These are phyloP conservation scores for Hyla sarda DNA, from an alignment of 2,113 vertebrate genomes.

Conservation along the genomic window DNA sequence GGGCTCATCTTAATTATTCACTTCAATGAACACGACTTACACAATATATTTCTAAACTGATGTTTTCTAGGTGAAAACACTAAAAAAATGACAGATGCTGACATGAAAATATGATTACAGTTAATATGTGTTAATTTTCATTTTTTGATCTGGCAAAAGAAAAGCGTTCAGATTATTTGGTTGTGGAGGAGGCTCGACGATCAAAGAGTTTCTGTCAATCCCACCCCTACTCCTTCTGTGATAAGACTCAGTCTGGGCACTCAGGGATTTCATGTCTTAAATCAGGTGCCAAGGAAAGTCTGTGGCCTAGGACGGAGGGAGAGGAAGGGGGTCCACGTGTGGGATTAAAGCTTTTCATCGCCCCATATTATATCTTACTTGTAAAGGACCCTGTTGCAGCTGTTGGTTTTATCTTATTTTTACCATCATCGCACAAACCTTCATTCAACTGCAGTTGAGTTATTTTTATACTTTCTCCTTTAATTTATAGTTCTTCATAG, in stretches of 20 bases:
- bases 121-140: neutral
- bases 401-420: slow-evolving; percentile 16
- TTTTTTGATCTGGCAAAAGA: slow-evolving; percentile 19
- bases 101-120: neutral
- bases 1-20: neutral
- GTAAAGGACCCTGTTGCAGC: slow-evolving; percentile 12
- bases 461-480: neutral
- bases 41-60: neutral
- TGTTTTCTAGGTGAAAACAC: neutral
- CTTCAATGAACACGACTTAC: neutral
- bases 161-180: slow-evolving; percentile 25
- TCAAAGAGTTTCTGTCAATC: slow-evolving; percentile 9
- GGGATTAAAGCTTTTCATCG: slow-evolving; percentile 56
- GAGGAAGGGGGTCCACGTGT: neutral
- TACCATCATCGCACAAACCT: slow-evolving; percentile 11
- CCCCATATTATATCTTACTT: neutral
- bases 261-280: slow-evolving; percentile 28
- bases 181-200: slow-evolving; percentile 21
- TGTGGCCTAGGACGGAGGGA: slow-evolving; percentile 9
- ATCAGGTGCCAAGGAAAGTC: slow-evolving; percentile 47
- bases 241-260: slow-evolving; percentile 41
- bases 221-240: slow-evolving; percentile 8
- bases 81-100: neutral
- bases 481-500: neutral
- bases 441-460: neutral